Conservation (phyloP, 2,888 invertebrate species). For the Thalpophila matura region DNA sequence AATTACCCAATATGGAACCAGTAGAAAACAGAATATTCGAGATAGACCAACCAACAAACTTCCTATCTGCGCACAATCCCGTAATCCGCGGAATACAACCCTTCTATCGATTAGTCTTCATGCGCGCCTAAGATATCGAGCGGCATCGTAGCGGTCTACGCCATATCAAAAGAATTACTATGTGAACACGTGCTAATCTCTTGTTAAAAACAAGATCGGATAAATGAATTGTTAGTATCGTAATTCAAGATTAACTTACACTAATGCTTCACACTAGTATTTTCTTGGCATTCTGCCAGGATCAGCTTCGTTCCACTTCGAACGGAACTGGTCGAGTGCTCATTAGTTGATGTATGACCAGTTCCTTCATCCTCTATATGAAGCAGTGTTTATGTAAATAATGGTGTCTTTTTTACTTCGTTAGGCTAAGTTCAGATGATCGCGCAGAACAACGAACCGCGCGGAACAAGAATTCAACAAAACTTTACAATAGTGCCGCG, state of each 20-base stretch:
- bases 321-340: conserved; percentile 33
- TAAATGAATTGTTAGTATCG: conserved; percentile 38
- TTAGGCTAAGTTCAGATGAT: no score
- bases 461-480: no score
- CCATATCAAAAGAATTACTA: conserved; percentile 13
- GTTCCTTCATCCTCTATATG: conserved; percentile 19
- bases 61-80: conserved; percentile 20
- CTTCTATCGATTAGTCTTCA: conserved; percentile 35
- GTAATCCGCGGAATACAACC: conserved; percentile 21
- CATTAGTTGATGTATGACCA: conserved; percentile 31
- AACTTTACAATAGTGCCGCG: no score
- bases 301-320: conserved; percentile 16
- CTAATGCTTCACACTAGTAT: conserved; percentile 34
- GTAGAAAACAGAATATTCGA: conserved; percentile 6
- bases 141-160: conserved; percentile 10
- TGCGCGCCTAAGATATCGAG: conserved; percentile 15
- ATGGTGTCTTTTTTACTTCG: no score
- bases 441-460: no score
- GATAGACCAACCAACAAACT: not conserved
- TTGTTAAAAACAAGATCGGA: conserved; percentile 21
- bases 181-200: conserved; percentile 15
- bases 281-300: conserved; percentile 44
- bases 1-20: not conserved
- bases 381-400: not conserved
- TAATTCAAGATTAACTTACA: conserved; percentile 44